phyloP scores from a whole-genome alignment of 1,140 invertebrate genomes.

The Papilio xuthus region DNA sequence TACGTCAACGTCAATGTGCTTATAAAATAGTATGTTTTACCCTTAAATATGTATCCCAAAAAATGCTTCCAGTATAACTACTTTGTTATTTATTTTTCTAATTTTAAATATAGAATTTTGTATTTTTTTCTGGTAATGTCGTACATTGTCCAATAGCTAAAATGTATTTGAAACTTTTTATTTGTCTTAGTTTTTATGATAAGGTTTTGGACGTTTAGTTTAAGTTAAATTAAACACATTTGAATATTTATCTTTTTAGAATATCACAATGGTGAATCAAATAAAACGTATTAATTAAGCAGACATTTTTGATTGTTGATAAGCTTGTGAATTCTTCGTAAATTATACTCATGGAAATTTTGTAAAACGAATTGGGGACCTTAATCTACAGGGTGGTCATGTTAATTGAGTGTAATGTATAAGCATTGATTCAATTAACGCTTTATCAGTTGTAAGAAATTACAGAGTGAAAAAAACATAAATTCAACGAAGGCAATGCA shows the following conservation, averaged over 20 bases:
- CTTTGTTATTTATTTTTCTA: no score
- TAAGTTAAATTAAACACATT: not conserved
- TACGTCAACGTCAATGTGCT: no score
- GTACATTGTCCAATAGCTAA: no score
- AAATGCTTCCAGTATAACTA: no score
- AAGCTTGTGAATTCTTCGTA: conserved; percentile 27
- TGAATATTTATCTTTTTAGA: not conserved
- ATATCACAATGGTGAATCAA: not conserved
- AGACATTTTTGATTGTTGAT: not conserved
- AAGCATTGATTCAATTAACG: conserved; percentile 34
- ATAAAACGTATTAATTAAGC: not conserved
- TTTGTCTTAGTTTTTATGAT: no score
- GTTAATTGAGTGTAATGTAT: conserved; percentile 36
- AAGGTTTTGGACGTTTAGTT: not conserved
- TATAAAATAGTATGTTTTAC: no score
- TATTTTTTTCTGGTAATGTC: no score
- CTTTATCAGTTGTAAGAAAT: conserved; percentile 37
- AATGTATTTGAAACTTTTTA: no score
- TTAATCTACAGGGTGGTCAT: conserved; percentile 35
- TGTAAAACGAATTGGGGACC: conserved; percentile 24
- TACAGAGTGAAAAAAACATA: conserved; percentile 37
- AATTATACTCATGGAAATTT: conserved; percentile 14
- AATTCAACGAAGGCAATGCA: conserved; percentile 16
- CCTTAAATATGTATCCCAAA: no score
- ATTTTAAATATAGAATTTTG: no score